Evolutionary conservation across 2,797 vertebrate species (phyloP).

Genomic region (Megalops cyprinoides): DNA sequence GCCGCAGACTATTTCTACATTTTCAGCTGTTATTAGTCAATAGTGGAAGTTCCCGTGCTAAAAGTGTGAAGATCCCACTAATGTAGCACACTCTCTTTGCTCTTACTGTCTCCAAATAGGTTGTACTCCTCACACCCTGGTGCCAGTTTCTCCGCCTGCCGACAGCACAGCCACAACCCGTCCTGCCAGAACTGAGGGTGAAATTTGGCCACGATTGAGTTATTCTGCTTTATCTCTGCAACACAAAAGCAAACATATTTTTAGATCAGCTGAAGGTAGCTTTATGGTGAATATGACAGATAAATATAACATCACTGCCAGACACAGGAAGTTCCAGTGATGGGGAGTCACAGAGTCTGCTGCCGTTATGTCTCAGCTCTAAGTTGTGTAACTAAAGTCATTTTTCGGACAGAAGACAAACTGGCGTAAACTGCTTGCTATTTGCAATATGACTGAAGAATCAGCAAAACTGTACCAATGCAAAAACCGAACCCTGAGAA

Average conservation of each 20-base stretch:
- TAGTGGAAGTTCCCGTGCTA: background rate
- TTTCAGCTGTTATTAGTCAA: background rate
- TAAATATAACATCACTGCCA: background rate
- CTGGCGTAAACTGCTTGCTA: background rate
- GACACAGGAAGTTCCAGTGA: background rate
- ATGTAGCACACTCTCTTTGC: too few species aligned
- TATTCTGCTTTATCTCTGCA: conserved; percentile 88
- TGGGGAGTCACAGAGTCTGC: background rate
- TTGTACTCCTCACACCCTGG: conserved; percentile 90
- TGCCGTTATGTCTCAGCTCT: background rate
- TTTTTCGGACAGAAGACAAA: background rate
- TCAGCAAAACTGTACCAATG: too few species aligned
- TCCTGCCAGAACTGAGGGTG: conserved; percentile 94
- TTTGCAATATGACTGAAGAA: background rate
- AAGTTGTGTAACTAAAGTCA: background rate
- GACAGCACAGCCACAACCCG: conserved; percentile 88
- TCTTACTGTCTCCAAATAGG: conserved; percentile 84
- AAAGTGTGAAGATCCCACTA: background rate
- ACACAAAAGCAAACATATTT: background rate
- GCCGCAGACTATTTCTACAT: background rate
- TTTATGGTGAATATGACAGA: background rate
- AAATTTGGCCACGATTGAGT: conserved; percentile 82
- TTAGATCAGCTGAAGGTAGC: background rate
- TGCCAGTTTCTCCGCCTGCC: conserved; percentile 89
- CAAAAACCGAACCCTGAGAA: too few species aligned